phyloP scores from a whole-genome alignment of 2,888 invertebrate species.

The Drosophila trichaetosa region DNA sequence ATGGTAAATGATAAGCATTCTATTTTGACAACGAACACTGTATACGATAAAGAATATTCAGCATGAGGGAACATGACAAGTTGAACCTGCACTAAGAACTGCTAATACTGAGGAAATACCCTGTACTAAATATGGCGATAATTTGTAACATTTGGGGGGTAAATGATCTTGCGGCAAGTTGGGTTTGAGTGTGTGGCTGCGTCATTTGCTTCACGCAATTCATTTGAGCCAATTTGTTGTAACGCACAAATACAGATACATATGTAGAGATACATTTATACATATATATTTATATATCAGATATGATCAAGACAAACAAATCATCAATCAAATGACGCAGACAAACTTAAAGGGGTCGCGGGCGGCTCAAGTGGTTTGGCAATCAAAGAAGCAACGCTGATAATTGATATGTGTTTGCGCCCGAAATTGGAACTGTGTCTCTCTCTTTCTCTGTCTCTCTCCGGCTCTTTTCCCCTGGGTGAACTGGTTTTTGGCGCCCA shows the following conservation, averaged over 20 bases:
- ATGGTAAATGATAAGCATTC: background rate
- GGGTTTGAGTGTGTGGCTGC: constrained; percentile 28
- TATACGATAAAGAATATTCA: background rate
- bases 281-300: constrained; percentile 7
- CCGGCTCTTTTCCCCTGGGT: background rate
- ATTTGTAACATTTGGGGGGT: background rate
- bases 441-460: background rate
- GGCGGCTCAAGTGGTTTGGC: constrained; percentile 78
- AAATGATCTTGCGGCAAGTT: constrained; percentile 22
- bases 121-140: background rate
- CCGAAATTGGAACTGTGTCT: constrained; percentile 42
- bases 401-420: constrained; percentile 68
- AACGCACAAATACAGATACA: constrained; percentile 52
- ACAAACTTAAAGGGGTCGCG: constrained; percentile 59
- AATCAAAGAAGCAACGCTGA: constrained; percentile 70
- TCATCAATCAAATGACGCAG: constrained; percentile 74
- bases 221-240: constrained; percentile 75
- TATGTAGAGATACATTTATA: constrained; percentile 1
- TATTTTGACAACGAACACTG: background rate
- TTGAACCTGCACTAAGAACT: background rate
- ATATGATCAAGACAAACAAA: constrained; percentile 67
- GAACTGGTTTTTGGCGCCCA: constrained; percentile 48
- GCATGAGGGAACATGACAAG: background rate
- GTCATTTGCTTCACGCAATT: constrained; percentile 44
- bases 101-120: background rate